Base-by-base conservation (phyloP, 2,113 vertebrate genomes). In the Mobula birostris region DNA sequence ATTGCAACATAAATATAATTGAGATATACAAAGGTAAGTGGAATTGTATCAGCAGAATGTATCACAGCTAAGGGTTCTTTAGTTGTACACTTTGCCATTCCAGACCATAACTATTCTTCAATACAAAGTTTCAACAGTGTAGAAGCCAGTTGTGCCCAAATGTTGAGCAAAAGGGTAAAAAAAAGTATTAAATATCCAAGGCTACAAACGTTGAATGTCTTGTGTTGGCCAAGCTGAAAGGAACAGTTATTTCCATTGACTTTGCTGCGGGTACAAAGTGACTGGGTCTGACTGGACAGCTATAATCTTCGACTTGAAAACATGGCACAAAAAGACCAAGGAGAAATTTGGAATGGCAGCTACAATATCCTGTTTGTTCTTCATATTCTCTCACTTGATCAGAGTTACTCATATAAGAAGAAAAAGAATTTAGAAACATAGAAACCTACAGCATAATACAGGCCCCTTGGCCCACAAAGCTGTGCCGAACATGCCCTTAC, bases 1-100 rank as follows among this genome's bases (percentile, higher is more conserved):
- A 83, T 11, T n/a, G 63, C 5, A 66, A 66, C 85, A 90, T 66
- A 90, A 66, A 90, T 66, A 90, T 90, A 29, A 66, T 90, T 90
- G 63, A 66, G 15, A 61, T 32, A 27, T 90, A 17, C 14, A 32
- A 32, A 66, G 29, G 29, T 15, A 2, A 61, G 29, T 32, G 85
- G 14, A 66, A 88, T 66, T 8, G 29, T 88, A 63, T 12, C 29
- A 17, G 6, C 58, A 66, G 85, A 32, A 66, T 88, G 5, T 2
- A 88, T 88, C 29, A 19, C 85, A 32, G 58, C 56, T 87, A n/a
- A 32, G 29, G 15, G 58, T 66, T 27, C 79, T 82, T 15, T 40
- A 14, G 68, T 32, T 36, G 12, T 48, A 74, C 9, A 48, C 24
- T 48, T 93, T 76, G 68, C 5, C 24, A 6, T 14, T 15, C 36